Base-by-base conservation (phyloP, 2,797 vertebrate genomes). In the Chelmon rostratus region DNA sequence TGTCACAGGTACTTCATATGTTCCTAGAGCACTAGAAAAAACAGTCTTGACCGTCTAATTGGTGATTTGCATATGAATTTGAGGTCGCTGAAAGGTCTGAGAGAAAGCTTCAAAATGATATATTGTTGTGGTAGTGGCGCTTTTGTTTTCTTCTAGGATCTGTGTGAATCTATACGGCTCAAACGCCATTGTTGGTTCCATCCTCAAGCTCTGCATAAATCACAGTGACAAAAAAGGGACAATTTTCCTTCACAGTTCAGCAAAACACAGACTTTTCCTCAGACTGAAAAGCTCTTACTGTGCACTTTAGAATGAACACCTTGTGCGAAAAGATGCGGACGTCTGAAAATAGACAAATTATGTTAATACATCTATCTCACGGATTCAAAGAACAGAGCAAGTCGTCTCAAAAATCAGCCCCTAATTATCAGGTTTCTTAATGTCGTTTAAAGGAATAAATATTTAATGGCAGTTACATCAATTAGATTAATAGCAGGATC, bases 161-260 rank as follows among this genome's bases (percentile, higher is more conserved):
- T 68, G 38, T 50, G 16, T 49, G 21, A 71, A 74, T 74, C 37
- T 68, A 54, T 73, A 61, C 38, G 59, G 73, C 58, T 59, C 47
- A 0, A 46, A 37, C 11, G 0, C 38, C 18, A 9, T 63, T 67
- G 70, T 56, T 65, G 19, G n/a, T 47, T 65, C 57, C 52, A 25
- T 80, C 64, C 58, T 75, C 28, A 6, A 74, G 78, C 82, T 62
- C 15, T 65, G 69, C 75, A 86, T 88, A 86, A 84, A 89, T 89
- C 86, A 85, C 73, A 40, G n/a, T 68, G 76, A 84, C 75, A 83
- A 73, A 80, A 66, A 79, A 64, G 0, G 31, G 81, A 59, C n/a
- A 21, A 42, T 38, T 81, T 54, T 37, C 42, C 42, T 40, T 57
- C 46, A 44, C 49, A 68, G 40, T 73, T 64, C 13, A 58, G 53